Conservation (phyloP, 2,888 invertebrate species). For the Rugalucina vietnamica region DNA sequence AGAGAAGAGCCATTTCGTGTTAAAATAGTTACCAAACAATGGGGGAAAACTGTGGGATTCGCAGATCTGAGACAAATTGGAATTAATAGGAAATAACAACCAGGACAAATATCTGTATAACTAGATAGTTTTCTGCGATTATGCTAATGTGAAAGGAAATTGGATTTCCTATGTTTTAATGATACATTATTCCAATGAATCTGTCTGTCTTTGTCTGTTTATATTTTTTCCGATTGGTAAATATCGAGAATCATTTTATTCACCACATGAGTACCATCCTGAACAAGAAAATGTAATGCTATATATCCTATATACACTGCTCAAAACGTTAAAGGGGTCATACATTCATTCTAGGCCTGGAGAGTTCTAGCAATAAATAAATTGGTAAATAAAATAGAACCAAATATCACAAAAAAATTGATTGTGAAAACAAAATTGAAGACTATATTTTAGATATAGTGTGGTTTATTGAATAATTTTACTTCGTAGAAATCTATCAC, state of each 20-base stretch:
- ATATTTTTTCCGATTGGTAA: background rate
- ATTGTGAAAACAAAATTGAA: too few relatives aligned
- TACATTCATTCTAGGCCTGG: too few relatives aligned
- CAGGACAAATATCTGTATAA: slow-evolving; percentile 13
- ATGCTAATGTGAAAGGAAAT: slow-evolving; percentile 16
- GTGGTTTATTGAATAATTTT: too few relatives aligned
- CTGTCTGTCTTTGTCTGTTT: background rate
- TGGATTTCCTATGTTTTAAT: slow-evolving; percentile 7
- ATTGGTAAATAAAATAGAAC: too few relatives aligned
- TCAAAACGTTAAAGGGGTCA: background rate
- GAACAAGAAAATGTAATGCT: too few relatives aligned
- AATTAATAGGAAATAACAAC: slow-evolving; percentile 14
- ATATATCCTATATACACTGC: too few relatives aligned
- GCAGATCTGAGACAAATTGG: slow-evolving; percentile 13
- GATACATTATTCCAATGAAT: background rate
- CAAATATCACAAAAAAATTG: too few relatives aligned
- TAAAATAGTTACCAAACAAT: slow-evolving; percentile 25
- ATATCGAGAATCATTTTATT: background rate
- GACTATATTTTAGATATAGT: too few relatives aligned
- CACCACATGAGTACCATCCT: too few relatives aligned
- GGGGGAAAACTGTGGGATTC: background rate
- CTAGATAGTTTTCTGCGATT: slow-evolving; percentile 8
- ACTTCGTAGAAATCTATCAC: too few relatives aligned
- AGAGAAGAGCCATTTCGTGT: slow-evolving; percentile 24
- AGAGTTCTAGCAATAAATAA: too few relatives aligned